Evolutionary conservation across 2,113 vertebrate genomes (phyloP).

Genomic region (Brienomyrus longianalis): DNA sequence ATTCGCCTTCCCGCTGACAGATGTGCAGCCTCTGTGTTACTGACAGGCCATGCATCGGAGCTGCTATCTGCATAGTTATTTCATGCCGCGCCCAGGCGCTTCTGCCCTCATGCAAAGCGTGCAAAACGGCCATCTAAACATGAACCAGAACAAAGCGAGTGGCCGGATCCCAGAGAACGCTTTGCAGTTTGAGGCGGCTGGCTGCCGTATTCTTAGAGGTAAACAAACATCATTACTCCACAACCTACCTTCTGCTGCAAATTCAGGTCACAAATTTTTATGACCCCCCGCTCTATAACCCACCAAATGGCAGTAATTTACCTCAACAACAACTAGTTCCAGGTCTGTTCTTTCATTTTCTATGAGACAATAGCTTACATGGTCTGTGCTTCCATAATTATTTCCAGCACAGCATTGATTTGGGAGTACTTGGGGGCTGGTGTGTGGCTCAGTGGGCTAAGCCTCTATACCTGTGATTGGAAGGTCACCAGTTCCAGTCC

Average conservation of each 20-base stretch:
- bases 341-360: not conserved
- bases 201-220: not conserved
- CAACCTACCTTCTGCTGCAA: not conserved
- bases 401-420: not conserved
- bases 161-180: not conserved
- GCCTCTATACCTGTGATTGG: not conserved
- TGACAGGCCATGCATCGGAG: constrained; percentile 15
- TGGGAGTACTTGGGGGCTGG: not conserved
- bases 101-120: not conserved
- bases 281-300: not conserved
- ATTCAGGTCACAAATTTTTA: constrained; percentile 1
- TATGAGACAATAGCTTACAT: not conserved
- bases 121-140: not conserved
- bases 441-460: no score
- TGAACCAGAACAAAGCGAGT: not conserved
- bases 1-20: constrained; percentile 16
- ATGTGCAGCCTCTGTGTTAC: constrained; percentile 14
- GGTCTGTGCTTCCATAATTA: not conserved
- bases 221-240: not conserved
- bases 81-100: not conserved
- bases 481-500: not conserved
- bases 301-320: not conserved
- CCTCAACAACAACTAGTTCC: not conserved
- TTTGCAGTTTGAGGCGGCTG: not conserved
- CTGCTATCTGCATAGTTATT: constrained; percentile 7